A percentile compares a stretch with the other conserved stretches of the same genome.
These are phyloP conservation scores for Meloe dianella DNA, from an alignment of 2,888 invertebrate genomes.

Conservation along the genomic window DNA sequence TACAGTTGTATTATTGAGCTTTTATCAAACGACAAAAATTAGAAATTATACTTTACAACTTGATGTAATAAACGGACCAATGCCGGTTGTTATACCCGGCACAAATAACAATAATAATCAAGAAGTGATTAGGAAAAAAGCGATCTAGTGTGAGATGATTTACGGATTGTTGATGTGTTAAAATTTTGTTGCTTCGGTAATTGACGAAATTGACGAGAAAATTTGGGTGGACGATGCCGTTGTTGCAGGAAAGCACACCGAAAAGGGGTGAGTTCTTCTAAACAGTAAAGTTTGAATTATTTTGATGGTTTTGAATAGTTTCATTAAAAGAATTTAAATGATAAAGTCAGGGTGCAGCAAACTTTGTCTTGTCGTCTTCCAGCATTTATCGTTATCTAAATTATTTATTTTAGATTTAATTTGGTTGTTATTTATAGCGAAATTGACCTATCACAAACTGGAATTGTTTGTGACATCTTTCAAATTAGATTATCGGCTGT, in stretches of 20 bases:
- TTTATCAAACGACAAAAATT: too few relatives aligned
- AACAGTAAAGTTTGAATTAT: neutral
- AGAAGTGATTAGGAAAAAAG: constrained; percentile 18
- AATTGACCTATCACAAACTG: constrained; percentile 3
- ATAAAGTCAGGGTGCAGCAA: constrained; percentile 1
- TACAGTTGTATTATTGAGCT: constrained; percentile 39
- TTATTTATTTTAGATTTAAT: neutral
- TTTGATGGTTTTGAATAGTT: neutral
- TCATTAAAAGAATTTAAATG: too few relatives aligned
- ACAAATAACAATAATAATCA: constrained; percentile 22
- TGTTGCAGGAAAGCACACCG: constrained; percentile 56
- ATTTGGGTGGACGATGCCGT: constrained; percentile 55
- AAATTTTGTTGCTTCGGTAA: too few relatives aligned
- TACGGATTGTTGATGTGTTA: constrained; percentile 28
- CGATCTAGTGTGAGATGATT: constrained; percentile 40
- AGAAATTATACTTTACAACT: too few relatives aligned
- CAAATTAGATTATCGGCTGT: too few relatives aligned
- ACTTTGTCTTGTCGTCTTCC: neutral
- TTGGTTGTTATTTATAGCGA: neutral
- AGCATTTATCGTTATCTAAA: neutral
- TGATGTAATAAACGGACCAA: too few relatives aligned
- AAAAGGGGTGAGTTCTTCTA: constrained; percentile 55
- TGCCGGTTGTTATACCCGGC: constrained; percentile 5
- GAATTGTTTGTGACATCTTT: neutral
- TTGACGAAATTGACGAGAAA: too few relatives aligned